Evolutionary conservation across 1,140 invertebrate species (phyloP), one percentile per base, ranked within the genome.

Genomic region (Hormaphis cornu): DNA sequence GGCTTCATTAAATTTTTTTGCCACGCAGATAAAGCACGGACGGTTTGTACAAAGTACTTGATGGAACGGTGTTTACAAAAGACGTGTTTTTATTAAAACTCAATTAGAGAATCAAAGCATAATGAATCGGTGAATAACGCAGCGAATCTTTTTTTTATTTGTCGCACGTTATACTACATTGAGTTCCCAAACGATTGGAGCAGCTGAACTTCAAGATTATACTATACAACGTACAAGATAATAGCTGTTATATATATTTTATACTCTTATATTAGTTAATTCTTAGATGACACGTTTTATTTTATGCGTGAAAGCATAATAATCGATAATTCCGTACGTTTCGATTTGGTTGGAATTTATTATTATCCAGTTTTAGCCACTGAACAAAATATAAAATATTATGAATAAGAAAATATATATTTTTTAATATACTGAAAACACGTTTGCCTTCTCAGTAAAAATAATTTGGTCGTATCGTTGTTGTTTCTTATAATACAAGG

Each of bases 11-110:
- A 66, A 66, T 66, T 48, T 48, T 12, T 30, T 14, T 20, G 26
- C 35, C 9, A 48, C 18, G 12, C 18, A 33, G 61, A 66, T 66
- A 66, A 22, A 66, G 61, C 61, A 66, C 61, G 61, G 26, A 50
- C 20, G 24, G 24, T 46, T 28, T 28, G 58, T 24, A 3, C 28
- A 33, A 48, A 50, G 44, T 30, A 35, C 61, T 66, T 33, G 61
- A 66, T 48, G 18, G 14, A 48, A 44, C 33, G 10, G 35, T 50
- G 44, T 66, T 66, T 66, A 66, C 44, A 50, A 33, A n/a, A 35
- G 61, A 24, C 44, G 44, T 66, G 42, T 66, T 58, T 58, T 40
- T 58, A 58, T 24, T 37, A 24, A 40, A 40, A 40, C 40, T 37
- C 24, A 58, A 58, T 58, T 58, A 40, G 20, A 37, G 8, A 16